phyloP scores from a whole-genome alignment of 2,797 vertebrate genomes.

The Lagodon rhomboides region DNA sequence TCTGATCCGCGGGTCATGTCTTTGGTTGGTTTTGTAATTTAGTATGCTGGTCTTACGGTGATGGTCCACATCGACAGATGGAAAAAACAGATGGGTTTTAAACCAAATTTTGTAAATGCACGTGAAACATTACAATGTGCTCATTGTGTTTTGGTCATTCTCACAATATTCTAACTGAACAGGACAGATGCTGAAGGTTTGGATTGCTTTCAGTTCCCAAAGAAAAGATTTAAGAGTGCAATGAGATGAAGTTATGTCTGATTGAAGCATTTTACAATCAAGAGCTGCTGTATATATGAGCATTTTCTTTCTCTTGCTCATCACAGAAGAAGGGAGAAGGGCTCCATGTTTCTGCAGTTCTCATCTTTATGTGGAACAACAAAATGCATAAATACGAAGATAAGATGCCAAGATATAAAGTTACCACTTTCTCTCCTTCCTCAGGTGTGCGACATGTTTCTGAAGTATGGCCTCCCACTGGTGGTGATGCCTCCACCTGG shows the following conservation, averaged over 20 bases:
- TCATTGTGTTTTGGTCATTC: too few species aligned
- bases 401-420: neutral
- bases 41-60: too few species aligned
- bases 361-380: neutral
- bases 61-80: too few species aligned
- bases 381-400: neutral
- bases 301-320: neutral
- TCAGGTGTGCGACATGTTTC: conserved; percentile 94
- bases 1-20: too few species aligned
- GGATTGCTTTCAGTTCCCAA: neutral
- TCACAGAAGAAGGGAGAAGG: neutral
- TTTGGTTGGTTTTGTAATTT: too few species aligned
- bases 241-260: neutral
- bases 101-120: too few species aligned
- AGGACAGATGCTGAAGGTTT: neutral
- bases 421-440: neutral
- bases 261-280: conserved; percentile 10
- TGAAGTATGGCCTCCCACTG: conserved; percentile 90
- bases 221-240: neutral
- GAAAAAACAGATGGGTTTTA: too few species aligned
- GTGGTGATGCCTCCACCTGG: conserved; percentile 91
- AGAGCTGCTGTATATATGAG: neutral
- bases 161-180: neutral
- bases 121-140: too few species aligned
- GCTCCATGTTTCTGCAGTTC: neutral